phyloP scores from a whole-genome alignment of 2,888 invertebrate species.

The Mimas tiliae region DNA sequence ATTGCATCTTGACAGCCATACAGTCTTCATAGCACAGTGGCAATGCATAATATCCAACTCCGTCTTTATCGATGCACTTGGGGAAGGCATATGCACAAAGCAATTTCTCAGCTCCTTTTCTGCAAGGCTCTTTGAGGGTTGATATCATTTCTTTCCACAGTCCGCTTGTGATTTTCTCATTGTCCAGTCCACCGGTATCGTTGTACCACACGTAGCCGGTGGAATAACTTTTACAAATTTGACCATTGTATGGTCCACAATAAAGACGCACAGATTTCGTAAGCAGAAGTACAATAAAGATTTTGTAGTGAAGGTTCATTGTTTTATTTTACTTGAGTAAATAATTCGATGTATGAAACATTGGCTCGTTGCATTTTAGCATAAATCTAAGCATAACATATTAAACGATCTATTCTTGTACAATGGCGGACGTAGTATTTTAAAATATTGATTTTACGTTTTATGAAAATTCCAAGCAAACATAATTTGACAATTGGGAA shows the following conservation, averaged over 20 bases:
- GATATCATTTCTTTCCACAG: conserved; percentile 95
- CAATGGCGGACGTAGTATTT: conserved; percentile 74
- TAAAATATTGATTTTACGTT: conserved; percentile 74
- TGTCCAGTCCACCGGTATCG: conserved; percentile 89
- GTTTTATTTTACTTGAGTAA: conserved; percentile 57
- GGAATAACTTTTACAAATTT: conserved; percentile 89
- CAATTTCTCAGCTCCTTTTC: conserved; percentile 94
- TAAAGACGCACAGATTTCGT: conserved; percentile 86
- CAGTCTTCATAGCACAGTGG: conserved; percentile 97
- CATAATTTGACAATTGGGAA: conserved; percentile 32
- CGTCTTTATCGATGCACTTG: conserved; percentile 89
- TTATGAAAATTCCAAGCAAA: conserved; percentile 41
- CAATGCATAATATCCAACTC: conserved; percentile 87
- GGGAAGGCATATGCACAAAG: conserved; percentile 97
- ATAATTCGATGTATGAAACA: conserved; percentile 60
- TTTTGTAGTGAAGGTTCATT: conserved; percentile 66
- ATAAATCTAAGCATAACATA: conserved; percentile 49
- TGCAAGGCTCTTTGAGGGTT: conserved; percentile 92
- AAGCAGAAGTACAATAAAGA: conserved; percentile 68
- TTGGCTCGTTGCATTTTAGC: conserved; percentile 71
- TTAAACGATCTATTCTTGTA: conserved; percentile 60
- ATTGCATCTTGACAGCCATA: conserved; percentile 94
- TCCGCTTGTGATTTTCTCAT: conserved; percentile 92
- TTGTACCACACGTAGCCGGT: conserved; percentile 92
- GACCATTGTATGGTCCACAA: conserved; percentile 95